Percentiles rank a stretch among this genome's conserved stretches.
Conservation (phyloP, 2,888 invertebrate species). For the Apodemia zela region DNA sequence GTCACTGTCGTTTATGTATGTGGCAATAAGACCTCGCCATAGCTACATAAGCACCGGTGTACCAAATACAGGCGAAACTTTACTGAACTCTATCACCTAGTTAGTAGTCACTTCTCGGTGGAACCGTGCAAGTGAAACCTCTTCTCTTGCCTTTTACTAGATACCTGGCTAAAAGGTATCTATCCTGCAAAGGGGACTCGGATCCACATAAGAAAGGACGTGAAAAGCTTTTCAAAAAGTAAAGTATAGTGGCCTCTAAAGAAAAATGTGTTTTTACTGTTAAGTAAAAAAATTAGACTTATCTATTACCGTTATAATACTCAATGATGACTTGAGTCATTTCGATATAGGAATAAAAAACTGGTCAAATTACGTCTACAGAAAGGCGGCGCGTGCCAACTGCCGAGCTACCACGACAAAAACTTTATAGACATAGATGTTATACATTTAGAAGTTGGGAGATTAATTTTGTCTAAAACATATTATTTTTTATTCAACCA, state of each 20-base stretch:
- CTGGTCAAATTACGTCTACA: slow-evolving; percentile 65
- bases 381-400: slow-evolving; percentile 72
- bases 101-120: too few relatives aligned
- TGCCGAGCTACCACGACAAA: slow-evolving; percentile 50
- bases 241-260: background rate
- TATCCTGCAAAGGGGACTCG: too few relatives aligned
- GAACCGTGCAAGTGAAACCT: too few relatives aligned
- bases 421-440: slow-evolving; percentile 62
- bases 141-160: too few relatives aligned
- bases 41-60: too few relatives aligned
- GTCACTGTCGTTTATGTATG: too few relatives aligned
- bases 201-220: background rate
- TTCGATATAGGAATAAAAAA: slow-evolving; percentile 54
- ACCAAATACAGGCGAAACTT: too few relatives aligned
- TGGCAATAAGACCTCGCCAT: too few relatives aligned
- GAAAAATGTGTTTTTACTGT: slow-evolving; percentile 17
- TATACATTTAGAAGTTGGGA: slow-evolving; percentile 58
- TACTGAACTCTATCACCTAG: too few relatives aligned
- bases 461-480: slow-evolving; percentile 27
- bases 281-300: slow-evolving; percentile 25
- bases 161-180: too few relatives aligned
- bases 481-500: too few relatives aligned
- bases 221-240: background rate
- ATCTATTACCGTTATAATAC: slow-evolving; percentile 34
- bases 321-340: slow-evolving; percentile 35